Conservation (phyloP, 1,140 invertebrate genomes). For the Conus betulinus region DNA sequence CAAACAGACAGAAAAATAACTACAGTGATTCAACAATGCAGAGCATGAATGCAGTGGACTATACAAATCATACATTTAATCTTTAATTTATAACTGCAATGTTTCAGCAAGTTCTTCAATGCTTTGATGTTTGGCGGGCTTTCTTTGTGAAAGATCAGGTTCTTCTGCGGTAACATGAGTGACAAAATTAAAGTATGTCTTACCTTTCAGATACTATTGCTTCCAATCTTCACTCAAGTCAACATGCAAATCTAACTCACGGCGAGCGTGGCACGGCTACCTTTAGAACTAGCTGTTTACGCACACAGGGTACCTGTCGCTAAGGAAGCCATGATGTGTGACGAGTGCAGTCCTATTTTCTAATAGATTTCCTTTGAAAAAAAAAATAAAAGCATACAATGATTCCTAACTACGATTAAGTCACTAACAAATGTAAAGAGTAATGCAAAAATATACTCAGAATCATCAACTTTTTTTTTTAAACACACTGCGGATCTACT, state of each 20-base stretch:
- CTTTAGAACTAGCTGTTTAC: conserved; percentile 47
- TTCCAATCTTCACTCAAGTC: not conserved
- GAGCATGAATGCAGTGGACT: no score
- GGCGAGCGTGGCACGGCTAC: not conserved
- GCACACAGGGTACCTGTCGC: conserved; percentile 52
- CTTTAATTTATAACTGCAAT: no score
- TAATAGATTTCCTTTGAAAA: not conserved
- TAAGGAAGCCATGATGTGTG: conserved; percentile 56
- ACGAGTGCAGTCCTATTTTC: conserved; percentile 25
- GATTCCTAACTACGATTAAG: not conserved
- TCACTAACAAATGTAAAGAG: no score
- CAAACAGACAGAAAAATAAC: no score
- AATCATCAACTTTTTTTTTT: not conserved
- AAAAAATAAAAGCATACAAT: not conserved
- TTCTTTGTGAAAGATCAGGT: not conserved
- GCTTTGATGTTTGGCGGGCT: no score
- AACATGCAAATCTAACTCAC: not conserved
- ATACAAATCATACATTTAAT: no score
- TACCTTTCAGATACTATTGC: not conserved
- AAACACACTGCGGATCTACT: not conserved
- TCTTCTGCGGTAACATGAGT: not conserved
- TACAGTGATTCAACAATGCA: no score
- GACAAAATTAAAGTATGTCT: not conserved
- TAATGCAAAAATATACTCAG: no score
- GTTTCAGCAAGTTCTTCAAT: no score